phyloP scores from a whole-genome alignment of 2,888 invertebrate genomes.

The Phyllotreta cruciferae region DNA sequence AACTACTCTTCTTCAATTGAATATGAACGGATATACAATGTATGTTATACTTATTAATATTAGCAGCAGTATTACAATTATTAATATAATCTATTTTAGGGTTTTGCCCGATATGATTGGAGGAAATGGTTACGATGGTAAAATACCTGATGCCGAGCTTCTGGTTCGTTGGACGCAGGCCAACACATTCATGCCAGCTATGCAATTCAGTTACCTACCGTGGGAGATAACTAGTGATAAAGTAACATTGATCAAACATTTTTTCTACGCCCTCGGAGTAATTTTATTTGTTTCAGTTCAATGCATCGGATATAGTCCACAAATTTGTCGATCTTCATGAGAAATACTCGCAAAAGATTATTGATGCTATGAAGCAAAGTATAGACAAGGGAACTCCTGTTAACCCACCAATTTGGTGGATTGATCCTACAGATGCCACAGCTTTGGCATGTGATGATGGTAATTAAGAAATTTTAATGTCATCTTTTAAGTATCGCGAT shows the following conservation, averaged over 20 bases:
- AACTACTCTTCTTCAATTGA: conserved; percentile 73
- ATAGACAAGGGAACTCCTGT: conserved; percentile 72
- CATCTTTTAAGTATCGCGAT: background rate
- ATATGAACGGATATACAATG: conserved; percentile 60
- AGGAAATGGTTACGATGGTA: conserved; percentile 60
- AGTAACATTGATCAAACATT: background rate
- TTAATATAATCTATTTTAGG: conserved; percentile 47
- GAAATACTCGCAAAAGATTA: conserved; percentile 67
- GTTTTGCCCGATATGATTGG: conserved; percentile 84
- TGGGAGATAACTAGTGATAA: conserved; percentile 69
- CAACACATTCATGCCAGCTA: conserved; percentile 76
- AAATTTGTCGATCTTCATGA: conserved; percentile 72
- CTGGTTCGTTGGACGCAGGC: conserved; percentile 83
- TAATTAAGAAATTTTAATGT: conserved; percentile 50
- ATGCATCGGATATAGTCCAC: conserved; percentile 70
- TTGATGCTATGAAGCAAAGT: conserved; percentile 68
- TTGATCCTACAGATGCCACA: conserved; percentile 70
- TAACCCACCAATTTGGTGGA: conserved; percentile 87
- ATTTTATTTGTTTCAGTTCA: conserved; percentile 46
- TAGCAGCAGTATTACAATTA: background rate
- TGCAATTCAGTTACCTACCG: conserved; percentile 82
- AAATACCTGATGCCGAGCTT: conserved; percentile 64
- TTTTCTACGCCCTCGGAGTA: background rate
- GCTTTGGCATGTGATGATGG: conserved; percentile 68
- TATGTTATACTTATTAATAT: conserved; percentile 41